phyloP scores from a whole-genome alignment of 2,888 invertebrate species.

The Sarcophaga caerulescens region DNA sequence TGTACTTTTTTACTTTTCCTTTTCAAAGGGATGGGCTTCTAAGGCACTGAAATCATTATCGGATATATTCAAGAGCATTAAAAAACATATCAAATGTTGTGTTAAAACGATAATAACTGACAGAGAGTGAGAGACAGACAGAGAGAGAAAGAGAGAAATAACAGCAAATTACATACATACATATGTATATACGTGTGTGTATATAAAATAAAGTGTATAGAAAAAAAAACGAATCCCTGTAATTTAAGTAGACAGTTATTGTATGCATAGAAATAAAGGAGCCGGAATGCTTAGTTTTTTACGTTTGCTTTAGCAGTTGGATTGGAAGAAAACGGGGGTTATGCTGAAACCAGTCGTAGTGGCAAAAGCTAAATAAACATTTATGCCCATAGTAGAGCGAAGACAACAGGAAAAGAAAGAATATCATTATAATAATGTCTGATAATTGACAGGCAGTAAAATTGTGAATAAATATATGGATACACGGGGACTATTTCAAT shows the following conservation, averaged over 20 bases:
- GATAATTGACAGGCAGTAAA: constrained; percentile 50
- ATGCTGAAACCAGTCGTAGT: background rate
- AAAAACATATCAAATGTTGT: constrained; percentile 33
- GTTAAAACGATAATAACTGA: constrained; percentile 29
- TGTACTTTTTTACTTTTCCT: no score
- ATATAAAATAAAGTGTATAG: no score
- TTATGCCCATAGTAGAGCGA: background rate
- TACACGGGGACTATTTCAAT: background rate
- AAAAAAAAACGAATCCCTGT: no score
- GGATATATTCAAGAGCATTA: constrained; percentile 1
- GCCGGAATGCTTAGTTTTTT: no score
- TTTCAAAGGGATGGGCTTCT: background rate
- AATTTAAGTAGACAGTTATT: no score
- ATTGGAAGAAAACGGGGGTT: background rate
- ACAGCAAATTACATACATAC: background rate
- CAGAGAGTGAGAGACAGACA: background rate
- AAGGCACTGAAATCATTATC: constrained; percentile 9
- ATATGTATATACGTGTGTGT: background rate
- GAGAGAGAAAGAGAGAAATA: background rate
- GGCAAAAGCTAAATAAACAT: constrained; percentile 39
- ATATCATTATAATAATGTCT: constrained; percentile 37
- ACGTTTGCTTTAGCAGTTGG: background rate
- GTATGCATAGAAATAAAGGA: no score
- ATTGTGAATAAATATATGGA: constrained; percentile 13
- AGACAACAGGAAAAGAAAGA: background rate